Evolutionary conservation across 2,113 vertebrate species (phyloP), one percentile per base, ranked within the genome.

Genomic region (Dendropsophus ebraccatus): DNA sequence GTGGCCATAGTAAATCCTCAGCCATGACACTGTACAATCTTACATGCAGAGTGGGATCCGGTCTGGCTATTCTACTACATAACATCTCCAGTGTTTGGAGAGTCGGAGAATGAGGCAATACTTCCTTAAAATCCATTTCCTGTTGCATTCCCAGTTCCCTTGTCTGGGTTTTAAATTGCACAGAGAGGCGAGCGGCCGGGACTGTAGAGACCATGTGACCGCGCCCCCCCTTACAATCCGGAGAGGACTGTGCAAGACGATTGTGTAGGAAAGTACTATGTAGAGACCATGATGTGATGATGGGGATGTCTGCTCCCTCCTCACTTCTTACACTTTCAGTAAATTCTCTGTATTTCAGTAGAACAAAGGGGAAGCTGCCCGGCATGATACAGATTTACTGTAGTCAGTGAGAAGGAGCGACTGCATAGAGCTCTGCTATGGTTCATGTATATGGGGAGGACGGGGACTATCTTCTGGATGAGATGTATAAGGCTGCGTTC

Each of bases 41-140:
- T 14, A 75, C n/a, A 47, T 47, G 37, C 5, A 11, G 21, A 47
- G 9, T 14, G 14, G 19, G 30, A 69, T 70, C 17, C 12, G 23
- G 1, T 41, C 16, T 21, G 21, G 70, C 0, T 75, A n/a, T 45
- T 25, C 9, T 28, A 9, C 11, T 17, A 41, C 19, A 70, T 11
- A 70, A 23, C 21, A 37, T 60, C 1, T 67, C 50, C 52, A 37
- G 12, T 35, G 28, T 32, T 23, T 23, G 28, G 19, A 60, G 54
- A 23, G 25, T 45, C 32, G 5, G 32, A 79, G 76, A 35, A 79
- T 6, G 54, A 80, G 56, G 41, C 78, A 81, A n/a, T 28, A 28
- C 78, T 81, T 81, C 78, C 56, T 81, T 81, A 62, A 80, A 81
- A 62, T 81, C 78, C 78, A 81, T 58, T 81, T 81, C 78, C 78